Evolutionary conservation across 2,888 invertebrate species (phyloP), one percentile per base, ranked within the genome.

Genomic region (Nezara viridula): DNA sequence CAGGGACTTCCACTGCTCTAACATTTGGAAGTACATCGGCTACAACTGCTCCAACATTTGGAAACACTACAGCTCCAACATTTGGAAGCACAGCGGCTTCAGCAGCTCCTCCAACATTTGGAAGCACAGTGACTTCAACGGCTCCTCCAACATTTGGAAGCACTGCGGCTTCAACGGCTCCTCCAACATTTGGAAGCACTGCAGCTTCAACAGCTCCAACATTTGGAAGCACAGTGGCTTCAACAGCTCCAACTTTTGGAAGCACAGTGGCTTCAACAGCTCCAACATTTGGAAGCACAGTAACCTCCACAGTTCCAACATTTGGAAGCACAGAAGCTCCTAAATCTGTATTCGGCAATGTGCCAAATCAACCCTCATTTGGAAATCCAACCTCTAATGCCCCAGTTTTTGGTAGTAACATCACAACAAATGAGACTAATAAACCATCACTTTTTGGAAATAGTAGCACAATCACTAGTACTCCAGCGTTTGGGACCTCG

Each of bases 351-450:
- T 81, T 81, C 9, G 81, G 44, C 6, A 81, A 16, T 44, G 24
- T 40, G 0, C 40, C 81, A 24, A 81, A 81, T 81, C 81, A 40
- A n/a, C 81, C 81, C 24, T 81, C 81, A n/a, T 81, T 81, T 81
- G 81, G 81, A 81, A 81, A 81, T 81, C 24, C 81, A 19, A n/a
- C 24, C 21, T 21, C n/a, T 32, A 86, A 52, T 50, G 9, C 86
- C 21, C 37, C 88, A 27, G 49, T 88, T 66, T 88, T 88, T 88
- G 88, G 88, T 3, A 88, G 73, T 49, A 73, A 24, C 40, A n/a
- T 60, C 16, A 66, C 66, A 21, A 27, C 66, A 50, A 86, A 49
- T 27, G 49, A 55, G 24, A 9, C 88, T 14, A 81, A 47, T 6
- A 81, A 81, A 37, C 44, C 73, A 24, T 40, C 88, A 27, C 19